A percentile compares a stretch with the other conserved stretches of the same genome.
Conservation (phyloP, 37 sponge, comb jelly and placozoan genomes). For the Haliclona indistincta region DNA sequence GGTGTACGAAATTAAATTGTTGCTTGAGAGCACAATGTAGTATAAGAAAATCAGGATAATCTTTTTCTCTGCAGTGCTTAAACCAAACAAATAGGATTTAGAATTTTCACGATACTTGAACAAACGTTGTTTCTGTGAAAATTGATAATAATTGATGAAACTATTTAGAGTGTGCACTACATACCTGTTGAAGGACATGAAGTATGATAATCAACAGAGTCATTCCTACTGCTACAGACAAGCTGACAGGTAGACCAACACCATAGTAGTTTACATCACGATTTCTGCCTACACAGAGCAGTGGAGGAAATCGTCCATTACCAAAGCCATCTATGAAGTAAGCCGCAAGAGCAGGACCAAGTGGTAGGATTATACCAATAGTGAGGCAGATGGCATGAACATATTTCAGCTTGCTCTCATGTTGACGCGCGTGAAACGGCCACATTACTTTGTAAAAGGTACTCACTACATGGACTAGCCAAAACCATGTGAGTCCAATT, state of each 20-base stretch:
- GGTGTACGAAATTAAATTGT: neutral
- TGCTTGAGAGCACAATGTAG: conserved; percentile 4
- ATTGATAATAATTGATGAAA: no score
- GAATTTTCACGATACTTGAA: conserved; percentile 4
- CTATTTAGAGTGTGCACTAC: no score
- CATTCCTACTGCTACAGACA: conserved; percentile 13
- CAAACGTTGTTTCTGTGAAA: conserved; percentile 16
- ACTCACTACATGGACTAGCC: conserved; percentile 22
- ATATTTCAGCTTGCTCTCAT: neutral
- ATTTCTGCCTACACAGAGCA: conserved; percentile 16
- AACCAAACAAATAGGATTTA: conserved; percentile 10
- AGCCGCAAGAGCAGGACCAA: neutral
- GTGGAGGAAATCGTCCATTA: conserved; percentile 19
- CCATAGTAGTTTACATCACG: neutral
- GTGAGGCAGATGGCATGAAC: conserved; percentile 10
- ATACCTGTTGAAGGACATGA: conserved; percentile 37
- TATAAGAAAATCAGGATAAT: conserved; percentile 5
- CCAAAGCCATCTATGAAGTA: conserved; percentile 9
- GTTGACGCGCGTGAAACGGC: conserved; percentile 20
- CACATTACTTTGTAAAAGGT: conserved; percentile 20
- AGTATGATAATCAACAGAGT: conserved; percentile 41
- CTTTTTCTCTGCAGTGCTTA: conserved; percentile 13
- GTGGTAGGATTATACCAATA: conserved; percentile 21
- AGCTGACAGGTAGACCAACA: conserved; percentile 26
- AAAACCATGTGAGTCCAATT: conserved; percentile 23